phyloP scores from a whole-genome alignment of 2,797 vertebrate species.

The Pseudopleuronectes americanus region DNA sequence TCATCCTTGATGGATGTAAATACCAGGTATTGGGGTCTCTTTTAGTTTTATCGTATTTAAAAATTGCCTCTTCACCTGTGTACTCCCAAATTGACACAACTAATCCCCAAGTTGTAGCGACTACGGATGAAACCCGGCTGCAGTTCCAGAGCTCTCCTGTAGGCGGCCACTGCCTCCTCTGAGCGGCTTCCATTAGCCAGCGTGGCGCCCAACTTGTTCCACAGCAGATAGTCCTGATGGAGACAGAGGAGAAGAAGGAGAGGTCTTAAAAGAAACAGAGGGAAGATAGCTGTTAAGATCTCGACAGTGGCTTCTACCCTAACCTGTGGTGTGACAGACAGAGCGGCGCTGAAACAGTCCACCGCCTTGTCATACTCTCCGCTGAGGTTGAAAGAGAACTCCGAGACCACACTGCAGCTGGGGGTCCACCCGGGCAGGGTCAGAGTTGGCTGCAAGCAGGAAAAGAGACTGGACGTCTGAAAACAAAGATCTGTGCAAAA shows the following conservation, averaged over 20 bases:
- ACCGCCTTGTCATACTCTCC: constrained; percentile 98
- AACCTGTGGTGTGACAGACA: constrained; percentile 85
- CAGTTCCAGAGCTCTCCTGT: constrained; percentile 93
- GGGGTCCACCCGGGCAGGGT: constrained; percentile 91
- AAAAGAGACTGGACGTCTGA: constrained; percentile 93
- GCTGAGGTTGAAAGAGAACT: constrained; percentile 98
- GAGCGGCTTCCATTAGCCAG: constrained; percentile 96
- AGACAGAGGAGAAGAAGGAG: not conserved
- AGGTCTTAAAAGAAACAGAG: not conserved
- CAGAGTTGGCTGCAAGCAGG: constrained; percentile 89
- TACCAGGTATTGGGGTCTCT: not conserved
- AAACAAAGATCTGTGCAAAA: constrained; percentile 88
- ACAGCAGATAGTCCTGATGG: constrained; percentile 93
- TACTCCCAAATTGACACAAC: constrained; percentile 96
- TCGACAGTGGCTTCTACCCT: not conserved
- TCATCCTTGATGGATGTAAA: not conserved
- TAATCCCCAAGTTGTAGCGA: constrained; percentile 98
- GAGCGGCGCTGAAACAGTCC: constrained; percentile 95
- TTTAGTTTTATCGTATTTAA: not conserved
- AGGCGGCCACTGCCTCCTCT: constrained; percentile 95
- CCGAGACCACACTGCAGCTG: constrained; percentile 97
- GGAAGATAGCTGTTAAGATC: not conserved
- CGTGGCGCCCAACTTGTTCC: constrained; percentile 98
- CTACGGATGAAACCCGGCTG: constrained; percentile 98
- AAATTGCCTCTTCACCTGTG: constrained; percentile 87